Evolutionary conservation across 2,888 invertebrate species (phyloP).

Genomic region (Patella ulyssiponensis): DNA sequence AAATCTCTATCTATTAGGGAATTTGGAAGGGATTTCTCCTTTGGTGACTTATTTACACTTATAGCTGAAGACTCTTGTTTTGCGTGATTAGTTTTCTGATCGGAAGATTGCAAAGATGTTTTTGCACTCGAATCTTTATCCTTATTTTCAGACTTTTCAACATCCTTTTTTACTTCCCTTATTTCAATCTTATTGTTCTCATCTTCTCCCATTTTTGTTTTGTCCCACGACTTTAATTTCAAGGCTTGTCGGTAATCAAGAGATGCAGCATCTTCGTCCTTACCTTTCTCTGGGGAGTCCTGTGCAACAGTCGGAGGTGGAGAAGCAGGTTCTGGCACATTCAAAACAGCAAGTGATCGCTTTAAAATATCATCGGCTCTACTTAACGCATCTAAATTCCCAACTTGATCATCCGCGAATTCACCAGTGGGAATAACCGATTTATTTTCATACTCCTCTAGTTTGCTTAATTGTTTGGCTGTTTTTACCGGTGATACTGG

Average conservation of each 20-base stretch:
- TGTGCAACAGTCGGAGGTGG: background rate
- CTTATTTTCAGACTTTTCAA: background rate
- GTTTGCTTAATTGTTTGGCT: background rate
- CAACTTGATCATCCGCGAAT: background rate
- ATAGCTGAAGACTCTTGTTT: background rate
- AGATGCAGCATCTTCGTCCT: background rate
- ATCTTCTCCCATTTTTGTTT: background rate
- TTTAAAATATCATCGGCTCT: constrained; percentile 21
- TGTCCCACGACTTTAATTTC: background rate
- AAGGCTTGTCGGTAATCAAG: no score
- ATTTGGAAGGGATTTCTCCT: background rate
- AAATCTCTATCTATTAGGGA: background rate
- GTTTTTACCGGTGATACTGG: constrained; percentile 24
- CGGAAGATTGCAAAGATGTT: background rate
- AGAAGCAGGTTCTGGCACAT: background rate
- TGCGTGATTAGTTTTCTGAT: constrained; percentile 5
- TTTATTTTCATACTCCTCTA: no score
- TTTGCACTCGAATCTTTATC: background rate
- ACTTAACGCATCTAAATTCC: constrained; percentile 10
- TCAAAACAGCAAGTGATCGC: constrained; percentile 13
- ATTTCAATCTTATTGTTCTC: background rate
- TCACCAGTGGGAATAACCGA: no score
- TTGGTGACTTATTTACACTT: constrained; percentile 8
- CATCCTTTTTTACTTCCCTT: background rate
- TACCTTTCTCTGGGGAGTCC: background rate